Percentiles rank a stretch among this genome's conserved stretches.
Conservation (phyloP, 2,888 invertebrate species). For the Eupithecia exiguata region DNA sequence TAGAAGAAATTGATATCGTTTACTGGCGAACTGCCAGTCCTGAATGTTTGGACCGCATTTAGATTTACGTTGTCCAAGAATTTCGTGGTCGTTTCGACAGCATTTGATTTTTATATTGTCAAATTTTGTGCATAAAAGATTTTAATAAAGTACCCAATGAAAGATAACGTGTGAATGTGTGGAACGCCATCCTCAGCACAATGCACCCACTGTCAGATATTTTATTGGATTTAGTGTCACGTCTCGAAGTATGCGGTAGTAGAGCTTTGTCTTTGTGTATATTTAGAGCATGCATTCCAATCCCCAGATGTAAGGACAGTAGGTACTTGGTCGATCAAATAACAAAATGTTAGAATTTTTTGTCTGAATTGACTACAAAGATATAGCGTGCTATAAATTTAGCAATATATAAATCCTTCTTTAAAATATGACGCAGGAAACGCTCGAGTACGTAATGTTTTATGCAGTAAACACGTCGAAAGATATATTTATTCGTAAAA, state of each 20-base stretch:
- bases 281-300: constrained; percentile 30
- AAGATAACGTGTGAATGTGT: background rate
- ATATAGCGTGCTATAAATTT: background rate
- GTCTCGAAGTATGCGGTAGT: background rate
- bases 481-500: background rate
- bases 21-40: constrained; percentile 67
- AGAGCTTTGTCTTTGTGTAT: constrained; percentile 11
- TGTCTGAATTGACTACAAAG: background rate
- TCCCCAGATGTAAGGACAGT: background rate
- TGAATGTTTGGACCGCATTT: constrained; percentile 70
- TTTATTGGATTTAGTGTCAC: background rate
- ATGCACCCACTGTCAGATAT: constrained; percentile 3
- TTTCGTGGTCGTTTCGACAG: constrained; percentile 52
- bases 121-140: background rate
- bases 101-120: constrained; percentile 29
- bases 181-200: constrained; percentile 5
- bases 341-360: background rate
- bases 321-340: background rate
- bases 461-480: background rate
- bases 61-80: constrained; percentile 69
- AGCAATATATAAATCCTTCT: background rate
- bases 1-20: constrained; percentile 73
- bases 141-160: background rate
- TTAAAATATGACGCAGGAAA: background rate
- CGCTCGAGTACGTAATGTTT: background rate